These are phyloP conservation scores for Anoplolepis gracilipes DNA, from an alignment of 1,140 invertebrate genomes.

Conservation along the genomic window DNA sequence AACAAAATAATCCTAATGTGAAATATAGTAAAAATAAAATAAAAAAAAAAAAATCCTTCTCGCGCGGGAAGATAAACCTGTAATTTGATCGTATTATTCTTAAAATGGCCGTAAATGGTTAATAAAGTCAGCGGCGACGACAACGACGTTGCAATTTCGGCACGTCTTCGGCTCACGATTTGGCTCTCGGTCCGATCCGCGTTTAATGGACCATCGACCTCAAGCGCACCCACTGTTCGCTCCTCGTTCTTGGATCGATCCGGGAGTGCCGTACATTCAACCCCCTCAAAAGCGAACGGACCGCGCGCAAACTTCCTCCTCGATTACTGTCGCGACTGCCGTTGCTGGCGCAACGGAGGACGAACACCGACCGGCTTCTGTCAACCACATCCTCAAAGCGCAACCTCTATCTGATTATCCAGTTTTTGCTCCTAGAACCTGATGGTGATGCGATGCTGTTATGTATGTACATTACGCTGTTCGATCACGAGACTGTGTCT, in stretches of 20 bases:
- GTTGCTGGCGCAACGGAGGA: slow-evolving; percentile 29
- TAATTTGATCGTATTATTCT: not conserved
- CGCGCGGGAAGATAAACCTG: too few relatives aligned
- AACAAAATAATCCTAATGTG: too few relatives aligned
- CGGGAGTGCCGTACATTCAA: slow-evolving; percentile 22
- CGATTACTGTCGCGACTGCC: slow-evolving; percentile 56
- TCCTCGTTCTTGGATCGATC: slow-evolving; percentile 50
- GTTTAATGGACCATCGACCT: slow-evolving; percentile 62
- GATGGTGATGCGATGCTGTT: not conserved
- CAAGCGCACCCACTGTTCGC: slow-evolving; percentile 25
- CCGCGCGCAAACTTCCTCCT: slow-evolving; percentile 34
- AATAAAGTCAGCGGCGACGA: slow-evolving; percentile 39
- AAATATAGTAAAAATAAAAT: too few relatives aligned
- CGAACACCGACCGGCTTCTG: slow-evolving; percentile 36
- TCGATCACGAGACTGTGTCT: not conserved
- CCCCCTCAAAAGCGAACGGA: slow-evolving; percentile 24
- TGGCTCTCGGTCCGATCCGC: slow-evolving; percentile 48
- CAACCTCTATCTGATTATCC: slow-evolving; percentile 44
- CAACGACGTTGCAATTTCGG: slow-evolving; percentile 33
- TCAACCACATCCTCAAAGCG: slow-evolving; percentile 52
- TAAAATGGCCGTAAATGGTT: not conserved
- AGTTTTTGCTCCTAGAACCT: slow-evolving; percentile 21
- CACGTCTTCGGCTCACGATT: slow-evolving; percentile 24
- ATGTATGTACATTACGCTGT: not conserved
- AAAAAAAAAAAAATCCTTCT: too few relatives aligned